Conservation (phyloP, 2,797 vertebrate genomes). For the Triplophysa yarkandensis region DNA sequence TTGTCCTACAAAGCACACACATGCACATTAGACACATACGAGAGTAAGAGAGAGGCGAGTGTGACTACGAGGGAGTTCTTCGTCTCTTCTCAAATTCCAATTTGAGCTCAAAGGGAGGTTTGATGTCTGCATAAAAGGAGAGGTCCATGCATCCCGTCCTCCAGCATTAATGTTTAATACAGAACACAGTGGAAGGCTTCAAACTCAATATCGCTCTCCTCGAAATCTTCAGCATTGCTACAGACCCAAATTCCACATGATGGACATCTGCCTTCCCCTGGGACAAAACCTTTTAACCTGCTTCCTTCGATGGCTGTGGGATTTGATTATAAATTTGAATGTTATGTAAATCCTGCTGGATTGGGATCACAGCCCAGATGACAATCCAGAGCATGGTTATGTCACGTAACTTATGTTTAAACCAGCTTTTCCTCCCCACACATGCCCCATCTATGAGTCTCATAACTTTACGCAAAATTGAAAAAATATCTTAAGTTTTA, state of each 20-base stretch:
- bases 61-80: conserved; percentile 36
- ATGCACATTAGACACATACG: conserved; percentile 21
- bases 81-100: conserved; percentile 60
- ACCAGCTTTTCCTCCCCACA: neutral
- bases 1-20: conserved; percentile 14
- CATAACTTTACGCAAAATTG: neutral
- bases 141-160: conserved; percentile 64
- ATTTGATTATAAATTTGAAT: conserved; percentile 45
- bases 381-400: conserved; percentile 27
- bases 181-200: conserved; percentile 35
- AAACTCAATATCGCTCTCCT: conserved; percentile 6
- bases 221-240: conserved; percentile 2
- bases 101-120: conserved; percentile 69
- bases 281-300: conserved; percentile 24
- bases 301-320: conserved; percentile 23
- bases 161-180: conserved; percentile 68
- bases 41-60: conserved; percentile 5
- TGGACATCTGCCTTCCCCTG: conserved; percentile 24
- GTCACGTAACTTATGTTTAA: too few species aligned
- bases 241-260: conserved; percentile 35
- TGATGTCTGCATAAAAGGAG: conserved; percentile 67
- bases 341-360: conserved; percentile 48
- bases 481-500: conserved; percentile 26
- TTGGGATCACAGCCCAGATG: conserved; percentile 40
- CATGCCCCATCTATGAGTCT: neutral